phyloP scores from a whole-genome alignment of 2,797 vertebrate species.

The Carapus acus region DNA sequence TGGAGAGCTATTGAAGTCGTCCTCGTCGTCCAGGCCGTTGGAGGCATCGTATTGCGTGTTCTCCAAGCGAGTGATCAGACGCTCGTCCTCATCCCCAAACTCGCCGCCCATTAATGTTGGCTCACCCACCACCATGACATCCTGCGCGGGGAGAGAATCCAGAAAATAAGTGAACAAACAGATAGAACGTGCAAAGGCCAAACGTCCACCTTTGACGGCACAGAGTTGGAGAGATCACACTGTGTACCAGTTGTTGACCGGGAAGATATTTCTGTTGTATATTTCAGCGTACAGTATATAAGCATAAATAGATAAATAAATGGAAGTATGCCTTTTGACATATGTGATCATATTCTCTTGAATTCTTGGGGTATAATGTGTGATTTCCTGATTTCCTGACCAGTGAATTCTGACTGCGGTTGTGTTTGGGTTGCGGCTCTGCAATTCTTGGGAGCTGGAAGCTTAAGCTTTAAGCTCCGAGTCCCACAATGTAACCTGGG shows the following conservation, averaged over 20 bases:
- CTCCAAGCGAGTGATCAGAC: slow-evolving; percentile 98
- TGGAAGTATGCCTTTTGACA: too few species aligned
- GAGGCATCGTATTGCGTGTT: slow-evolving; percentile 98
- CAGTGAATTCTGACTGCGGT: too few species aligned
- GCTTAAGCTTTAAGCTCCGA: slow-evolving; percentile 27
- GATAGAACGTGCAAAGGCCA: background rate
- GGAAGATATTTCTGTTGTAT: background rate
- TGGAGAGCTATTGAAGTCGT: slow-evolving; percentile 95
- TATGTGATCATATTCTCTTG: too few species aligned
- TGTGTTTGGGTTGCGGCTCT: slow-evolving; percentile 13
- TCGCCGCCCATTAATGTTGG: slow-evolving; percentile 98
- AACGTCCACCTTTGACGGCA: background rate
- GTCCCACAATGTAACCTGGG: slow-evolving; percentile 42
- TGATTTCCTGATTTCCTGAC: slow-evolving; percentile 28
- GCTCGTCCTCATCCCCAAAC: slow-evolving; percentile 98
- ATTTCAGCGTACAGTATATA: background rate
- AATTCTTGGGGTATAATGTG: slow-evolving; percentile 38
- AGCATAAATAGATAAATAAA: too few species aligned
- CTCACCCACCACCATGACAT: slow-evolving; percentile 99
- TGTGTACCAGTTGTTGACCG: background rate
- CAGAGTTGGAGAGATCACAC: slow-evolving; percentile 12
- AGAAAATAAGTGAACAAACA: background rate
- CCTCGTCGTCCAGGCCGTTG: slow-evolving; percentile 97
- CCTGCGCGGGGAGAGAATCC: slow-evolving; percentile 67
- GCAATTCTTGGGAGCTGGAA: slow-evolving; percentile 29